Evolutionary conservation across 2,113 vertebrate species (phyloP), one percentile per base, ranked within the genome.

Genomic region (Gobio gobio): DNA sequence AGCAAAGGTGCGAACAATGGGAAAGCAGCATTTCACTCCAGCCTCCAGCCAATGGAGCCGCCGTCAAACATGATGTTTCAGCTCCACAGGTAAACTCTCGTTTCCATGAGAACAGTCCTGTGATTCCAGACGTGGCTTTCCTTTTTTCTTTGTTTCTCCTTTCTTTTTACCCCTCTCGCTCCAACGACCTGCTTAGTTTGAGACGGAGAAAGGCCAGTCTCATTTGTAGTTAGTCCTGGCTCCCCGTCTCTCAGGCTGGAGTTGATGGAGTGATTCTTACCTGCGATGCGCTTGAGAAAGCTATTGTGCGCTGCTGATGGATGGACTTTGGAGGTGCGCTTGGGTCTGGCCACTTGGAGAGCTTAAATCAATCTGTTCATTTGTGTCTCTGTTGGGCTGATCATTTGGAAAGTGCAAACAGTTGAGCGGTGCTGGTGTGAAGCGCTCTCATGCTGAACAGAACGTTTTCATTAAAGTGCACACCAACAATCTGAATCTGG

Each of bases 291-390:
- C 91, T 90, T 89, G 88, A 93, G 88, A 90, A 91, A 92, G 90
- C 92, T 91, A 87, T 92, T 92, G 91, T 90, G 81, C 79, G 40
- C 70, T 51, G 22, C 43, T 94, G 92, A 93, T 93, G 91, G 91
- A 94, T 93, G 90, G 88, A 89, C 86, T 90, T 90, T 89, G 84
- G 83, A 86, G n/a, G 84, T 80, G 90, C 88, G 84, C 80, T 83
- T 45, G 87, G 90, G 86, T 91, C 88, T 91, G 85, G 83, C 83
- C 82, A 78, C 85, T 91, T 87, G 89, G 87, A 87, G 86, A 87
- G 81, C 85, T 92, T 91, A 92, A 93, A 93, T 92, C 91, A 93
- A 92, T 93, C 90, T 89, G 84, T 89, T 92, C 89, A 89, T 94
- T 92, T 91, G 89, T 87, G 90, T 90, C 91, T 92, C 84, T 89